Evolutionary conservation across 2,797 vertebrate species (phyloP), one percentile per base, ranked within the genome.

Genomic region (Cryptoblepharus egeriae): DNA sequence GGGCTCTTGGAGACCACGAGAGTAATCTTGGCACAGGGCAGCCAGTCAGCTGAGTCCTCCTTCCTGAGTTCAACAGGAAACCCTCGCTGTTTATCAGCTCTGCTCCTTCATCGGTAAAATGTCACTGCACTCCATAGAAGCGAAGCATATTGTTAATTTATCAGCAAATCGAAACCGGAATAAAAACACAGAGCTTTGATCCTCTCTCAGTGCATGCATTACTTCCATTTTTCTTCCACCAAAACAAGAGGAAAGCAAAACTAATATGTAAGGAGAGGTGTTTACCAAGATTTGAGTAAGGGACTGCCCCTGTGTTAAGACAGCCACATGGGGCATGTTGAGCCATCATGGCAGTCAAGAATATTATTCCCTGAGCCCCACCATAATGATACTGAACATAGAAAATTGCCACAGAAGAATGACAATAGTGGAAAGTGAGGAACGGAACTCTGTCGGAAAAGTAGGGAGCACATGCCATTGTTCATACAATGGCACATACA

Each of bases 31-130:
- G 24, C 87, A 74, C 68, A 8, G 35, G 32, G 55, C 37, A 86
- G 87, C 91, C 93, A 90, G 76, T 87, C 91, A 88, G 86, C 80
- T 78, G 69, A 68, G 88, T 49, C 79, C 92, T 92, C 85, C 82
- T 88, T 85, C 78, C 83, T 81, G 72, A 2, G 87, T 58, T 20
- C 0, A 52, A 89, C 94, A 95, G 95, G 94, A 96, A 95, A 92
- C 42, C 55, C 85, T 87, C 37, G 67, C 58, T 76, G 84, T 80
- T 91, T 92, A 88, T 81, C 88, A 85, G 30, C 67, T 88, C 86
- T 87, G n/a, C 69, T 88, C 74, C 65, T 55, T 91, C 90, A 88
- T 94, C 91, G 90, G 76, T 83, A 13, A 81, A 20, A 86, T 80
- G 67, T 79, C 75, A 87, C 74, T 85, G 77, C 78, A 78, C 88